Conservation (phyloP, 1,140 invertebrate genomes). For the Drosophila nigrodunni region DNA sequence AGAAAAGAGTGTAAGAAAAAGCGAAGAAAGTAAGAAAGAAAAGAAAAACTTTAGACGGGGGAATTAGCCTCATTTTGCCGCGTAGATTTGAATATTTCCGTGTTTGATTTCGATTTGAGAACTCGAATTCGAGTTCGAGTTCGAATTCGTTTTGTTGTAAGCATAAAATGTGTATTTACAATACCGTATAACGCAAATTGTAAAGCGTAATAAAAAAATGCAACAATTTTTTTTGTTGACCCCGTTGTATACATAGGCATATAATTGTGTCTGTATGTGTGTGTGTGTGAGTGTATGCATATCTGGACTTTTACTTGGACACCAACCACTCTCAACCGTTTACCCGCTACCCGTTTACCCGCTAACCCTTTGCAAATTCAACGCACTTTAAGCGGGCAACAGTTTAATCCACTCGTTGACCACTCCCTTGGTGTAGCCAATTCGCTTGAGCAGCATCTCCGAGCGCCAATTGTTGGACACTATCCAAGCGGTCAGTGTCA, state of each 20-base stretch:
- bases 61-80: slow-evolving; percentile 25
- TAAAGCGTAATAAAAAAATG: slow-evolving; percentile 49
- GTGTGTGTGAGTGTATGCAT: background rate
- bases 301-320: background rate
- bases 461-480: slow-evolving; percentile 67
- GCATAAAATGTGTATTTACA: slow-evolving; percentile 58
- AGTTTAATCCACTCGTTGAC: slow-evolving; percentile 79
- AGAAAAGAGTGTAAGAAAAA: too few species aligned
- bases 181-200: slow-evolving; percentile 22
- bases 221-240: slow-evolving; percentile 44
- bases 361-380: background rate
- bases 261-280: slow-evolving; percentile 1
- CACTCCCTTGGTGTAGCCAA: slow-evolving; percentile 59
- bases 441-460: slow-evolving; percentile 55
- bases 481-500: slow-evolving; percentile 72
- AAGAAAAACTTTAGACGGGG: background rate
- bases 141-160: slow-evolving; percentile 33
- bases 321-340: too few species aligned
- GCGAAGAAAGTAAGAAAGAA: too few species aligned
- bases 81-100: slow-evolving; percentile 12
- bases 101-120: slow-evolving; percentile 11
- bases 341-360: background rate
- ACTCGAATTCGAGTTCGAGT: too few species aligned
- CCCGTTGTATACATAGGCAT: slow-evolving; percentile 52
- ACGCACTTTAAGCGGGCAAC: slow-evolving; percentile 21